Evolutionary conservation across 1,140 invertebrate genomes (phyloP).

Genomic region (Procambarus clarkii): DNA sequence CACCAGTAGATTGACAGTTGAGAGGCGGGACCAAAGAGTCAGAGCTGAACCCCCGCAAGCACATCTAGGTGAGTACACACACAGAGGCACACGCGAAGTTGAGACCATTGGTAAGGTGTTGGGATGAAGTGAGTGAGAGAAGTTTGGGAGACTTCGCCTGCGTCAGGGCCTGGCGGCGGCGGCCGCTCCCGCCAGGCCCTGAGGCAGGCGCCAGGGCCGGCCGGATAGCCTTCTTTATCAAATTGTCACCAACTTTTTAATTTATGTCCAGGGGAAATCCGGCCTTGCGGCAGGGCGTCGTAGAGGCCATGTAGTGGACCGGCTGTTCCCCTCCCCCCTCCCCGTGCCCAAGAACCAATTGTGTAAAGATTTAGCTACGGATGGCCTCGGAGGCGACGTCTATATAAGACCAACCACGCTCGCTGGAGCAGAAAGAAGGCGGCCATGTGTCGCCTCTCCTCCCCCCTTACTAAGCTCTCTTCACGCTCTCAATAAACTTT

Average conservation of each 20-base stretch:
- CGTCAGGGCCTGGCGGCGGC: not conserved
- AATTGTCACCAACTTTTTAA: conserved; percentile 15
- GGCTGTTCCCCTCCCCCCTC: too few relatives aligned
- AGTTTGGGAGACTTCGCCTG: too few relatives aligned
- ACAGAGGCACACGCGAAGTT: too few relatives aligned
- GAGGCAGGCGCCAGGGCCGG: not conserved
- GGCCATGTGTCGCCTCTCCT: too few relatives aligned
- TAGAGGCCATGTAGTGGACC: not conserved
- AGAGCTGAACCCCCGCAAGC: too few relatives aligned
- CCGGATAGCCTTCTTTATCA: not conserved
- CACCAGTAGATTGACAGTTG: too few relatives aligned
- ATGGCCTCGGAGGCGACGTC: not conserved
- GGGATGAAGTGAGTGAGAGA: not conserved
- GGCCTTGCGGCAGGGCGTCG: not conserved
- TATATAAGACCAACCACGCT: not conserved
- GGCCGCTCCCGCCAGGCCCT: not conserved
- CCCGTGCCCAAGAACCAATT: conserved; percentile 15
- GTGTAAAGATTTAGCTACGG: conserved; percentile 14
- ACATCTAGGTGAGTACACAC: too few relatives aligned
- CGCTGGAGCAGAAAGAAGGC: too few relatives aligned
- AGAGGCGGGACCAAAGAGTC: too few relatives aligned
- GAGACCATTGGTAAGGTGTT: too few relatives aligned
- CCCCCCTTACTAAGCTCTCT: too few relatives aligned
- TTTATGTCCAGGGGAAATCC: not conserved
- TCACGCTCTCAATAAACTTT: too few relatives aligned